Percentiles rank a stretch among this genome's conserved stretches.
Conservation (phyloP, 2,113 vertebrate species). For the Baryphthengus martii region DNA sequence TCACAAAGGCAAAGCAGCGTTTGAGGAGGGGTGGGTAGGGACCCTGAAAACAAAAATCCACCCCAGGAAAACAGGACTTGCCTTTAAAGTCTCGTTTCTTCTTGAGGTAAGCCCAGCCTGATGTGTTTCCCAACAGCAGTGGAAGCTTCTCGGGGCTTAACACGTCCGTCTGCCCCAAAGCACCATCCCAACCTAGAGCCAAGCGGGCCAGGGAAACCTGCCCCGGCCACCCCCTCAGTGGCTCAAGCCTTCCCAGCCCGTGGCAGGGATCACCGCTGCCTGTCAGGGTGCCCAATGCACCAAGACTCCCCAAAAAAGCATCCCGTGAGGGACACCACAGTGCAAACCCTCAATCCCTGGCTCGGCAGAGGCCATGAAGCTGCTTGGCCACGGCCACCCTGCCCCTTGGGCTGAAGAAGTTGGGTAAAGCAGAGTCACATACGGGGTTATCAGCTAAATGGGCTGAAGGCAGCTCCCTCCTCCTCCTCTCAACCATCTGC, state of each 20-base stretch:
- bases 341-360: not conserved
- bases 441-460: not conserved
- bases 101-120: not conserved
- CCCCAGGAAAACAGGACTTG: not conserved
- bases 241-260: not conserved
- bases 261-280: not conserved
- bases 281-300: not conserved
- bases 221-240: not conserved
- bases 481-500: not conserved
- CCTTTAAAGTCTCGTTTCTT: not conserved
- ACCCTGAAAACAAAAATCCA: not conserved
- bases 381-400: accelerated
- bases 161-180: not conserved
- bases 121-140: not conserved
- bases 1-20: not conserved
- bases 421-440: not conserved
- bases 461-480: not conserved
- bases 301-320: not conserved
- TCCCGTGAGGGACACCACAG: not conserved
- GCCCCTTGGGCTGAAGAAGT: not conserved
- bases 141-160: not conserved
- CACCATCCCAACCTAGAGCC: not conserved
- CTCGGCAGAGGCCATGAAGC: not conserved
- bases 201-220: not conserved
- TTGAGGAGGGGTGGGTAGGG: not conserved